A percentile compares a stretch with the other conserved stretches of the same genome.
Conservation (phyloP, 2,888 invertebrate genomes). For the Chironomus tentans region DNA sequence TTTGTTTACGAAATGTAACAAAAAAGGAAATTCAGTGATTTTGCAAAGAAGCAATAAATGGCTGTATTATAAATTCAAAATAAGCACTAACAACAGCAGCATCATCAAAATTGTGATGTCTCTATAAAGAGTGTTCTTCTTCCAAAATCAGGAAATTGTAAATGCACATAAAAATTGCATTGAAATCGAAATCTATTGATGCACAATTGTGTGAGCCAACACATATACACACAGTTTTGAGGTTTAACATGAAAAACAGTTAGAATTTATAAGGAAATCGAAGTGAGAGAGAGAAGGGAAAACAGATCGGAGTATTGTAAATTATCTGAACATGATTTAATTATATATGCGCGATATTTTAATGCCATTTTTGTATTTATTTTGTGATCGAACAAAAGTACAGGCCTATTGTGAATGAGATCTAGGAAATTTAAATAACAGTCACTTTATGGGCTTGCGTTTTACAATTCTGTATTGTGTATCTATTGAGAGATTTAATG, state of each 20-base stretch:
- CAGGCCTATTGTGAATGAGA: conserved; percentile 5
- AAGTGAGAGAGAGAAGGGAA: too few species aligned
- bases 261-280: conserved; percentile 21
- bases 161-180: neutral
- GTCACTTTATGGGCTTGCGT: conserved; percentile 23
- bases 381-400: neutral
- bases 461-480: neutral
- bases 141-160: conserved; percentile 5
- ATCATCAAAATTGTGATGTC: neutral
- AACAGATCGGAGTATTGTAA: conserved; percentile 19
- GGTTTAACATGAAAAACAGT: neutral
- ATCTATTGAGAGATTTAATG: neutral
- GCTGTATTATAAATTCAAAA: too few species aligned
- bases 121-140: neutral
- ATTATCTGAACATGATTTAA: conserved; percentile 26
- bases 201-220: too few species aligned
- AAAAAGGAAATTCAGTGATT: neutral
- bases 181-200: too few species aligned
- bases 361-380: conserved; percentile 13
- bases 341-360: conserved; percentile 25
- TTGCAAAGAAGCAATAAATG: neutral
- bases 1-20: neutral
- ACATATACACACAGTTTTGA: neutral
- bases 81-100: too few species aligned
- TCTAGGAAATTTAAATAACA: conserved; percentile 13